Conservation (phyloP, 2,888 invertebrate genomes). For the Syrista parreyssii region DNA sequence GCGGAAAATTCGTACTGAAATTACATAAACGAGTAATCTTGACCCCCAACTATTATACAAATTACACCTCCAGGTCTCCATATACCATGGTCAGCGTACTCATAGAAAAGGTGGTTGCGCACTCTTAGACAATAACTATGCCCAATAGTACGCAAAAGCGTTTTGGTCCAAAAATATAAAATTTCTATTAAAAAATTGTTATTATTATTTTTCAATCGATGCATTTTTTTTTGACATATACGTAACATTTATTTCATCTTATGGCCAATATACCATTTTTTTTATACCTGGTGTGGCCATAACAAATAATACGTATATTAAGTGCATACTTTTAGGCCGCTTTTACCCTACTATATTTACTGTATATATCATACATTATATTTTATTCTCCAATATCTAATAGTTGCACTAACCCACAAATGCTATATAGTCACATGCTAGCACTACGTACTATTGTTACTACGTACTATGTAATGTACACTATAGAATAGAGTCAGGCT, state of each 20-base stretch:
- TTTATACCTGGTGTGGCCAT: too few relatives aligned
- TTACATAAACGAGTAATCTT: background rate
- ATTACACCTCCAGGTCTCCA: background rate
- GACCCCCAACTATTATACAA: background rate
- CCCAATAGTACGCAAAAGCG: too few relatives aligned
- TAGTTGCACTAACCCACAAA: background rate
- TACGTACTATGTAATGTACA: background rate
- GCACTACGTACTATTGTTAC: background rate
- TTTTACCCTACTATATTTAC: background rate
- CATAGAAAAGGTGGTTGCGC: background rate
- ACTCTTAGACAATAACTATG: background rate
- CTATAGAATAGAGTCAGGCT: background rate
- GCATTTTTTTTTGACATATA: background rate
- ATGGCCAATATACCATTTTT: too few relatives aligned
- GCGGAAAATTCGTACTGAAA: background rate
- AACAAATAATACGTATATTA: background rate
- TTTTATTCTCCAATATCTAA: background rate
- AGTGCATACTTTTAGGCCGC: background rate
- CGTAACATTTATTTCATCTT: too few relatives aligned
- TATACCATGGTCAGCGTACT: background rate
- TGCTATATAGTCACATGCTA: background rate
- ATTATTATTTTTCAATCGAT: background rate
- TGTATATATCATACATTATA: background rate
- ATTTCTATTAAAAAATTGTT: too few relatives aligned
- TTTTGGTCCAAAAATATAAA: too few relatives aligned